Base-by-base conservation (phyloP, 2,113 vertebrate genomes). In the Macquaria ambigua region DNA sequence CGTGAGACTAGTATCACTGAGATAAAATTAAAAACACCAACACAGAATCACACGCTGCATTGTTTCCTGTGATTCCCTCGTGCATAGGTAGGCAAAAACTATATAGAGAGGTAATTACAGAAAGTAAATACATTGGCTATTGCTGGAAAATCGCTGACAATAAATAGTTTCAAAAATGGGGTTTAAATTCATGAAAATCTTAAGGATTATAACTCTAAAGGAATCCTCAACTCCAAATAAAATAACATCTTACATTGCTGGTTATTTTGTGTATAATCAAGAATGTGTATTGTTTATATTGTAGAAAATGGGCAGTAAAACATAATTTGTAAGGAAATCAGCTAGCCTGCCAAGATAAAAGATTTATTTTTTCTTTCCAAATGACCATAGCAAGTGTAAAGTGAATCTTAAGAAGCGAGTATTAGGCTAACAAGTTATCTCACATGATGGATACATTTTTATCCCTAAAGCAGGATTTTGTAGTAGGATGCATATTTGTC, bases 401-500 rank as follows among this genome's bases (percentile, higher is more conserved):
- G 23, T 28, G 0, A 41, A 67, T 34, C 16, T 21, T 20, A 28
- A 21, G 8, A 74, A 6, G 25, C 23, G 63, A 34, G 31, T 3
- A 8, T 58, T 28, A 23, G 8, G 23, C 34, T 8, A 59, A 50
- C 2, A 58, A 73, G 4, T 77, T 8, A 62, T 61, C 64, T 68
- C 4, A 28, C 50, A 41, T 20, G 12, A 79, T 68, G 10, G 62
- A 59, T 72, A 41, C 69, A 74, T 31, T 82, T 70, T 28, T 1
- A 20, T 78, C 53, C 53, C 58, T 23, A 59, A 70, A 56, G n/a
- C 34, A 53, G 18, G 5, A 48, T 69, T 50, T 67, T 69, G 11
- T 62, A 12, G 10, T 15, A 63, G 58, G 52, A 82, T 55, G 6
- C 0, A 69, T 74, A 53, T 66, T 58, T 81, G 34, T 77, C n/a